phyloP scores from a whole-genome alignment of 2,113 vertebrate genomes.

The Nothoprocta perdicaria region DNA sequence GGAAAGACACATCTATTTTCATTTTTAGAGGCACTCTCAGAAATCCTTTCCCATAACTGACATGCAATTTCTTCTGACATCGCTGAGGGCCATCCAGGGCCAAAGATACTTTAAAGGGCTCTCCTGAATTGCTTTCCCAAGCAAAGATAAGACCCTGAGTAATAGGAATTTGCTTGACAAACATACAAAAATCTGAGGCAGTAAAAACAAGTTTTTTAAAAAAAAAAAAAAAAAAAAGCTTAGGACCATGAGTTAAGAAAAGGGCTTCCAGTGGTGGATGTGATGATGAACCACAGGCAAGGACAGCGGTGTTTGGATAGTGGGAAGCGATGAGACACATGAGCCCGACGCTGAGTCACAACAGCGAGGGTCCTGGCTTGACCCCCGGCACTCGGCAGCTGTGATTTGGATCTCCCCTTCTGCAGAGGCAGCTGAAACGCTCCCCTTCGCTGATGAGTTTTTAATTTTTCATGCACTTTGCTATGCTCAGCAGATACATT shows the following conservation, averaged over 20 bases:
- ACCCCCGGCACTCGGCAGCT: neutral
- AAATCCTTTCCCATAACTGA: neutral
- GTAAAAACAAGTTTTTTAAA: neutral
- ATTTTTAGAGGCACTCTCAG: slow-evolving; percentile 42
- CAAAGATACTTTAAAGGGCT: slow-evolving; percentile 24
- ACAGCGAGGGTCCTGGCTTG: neutral
- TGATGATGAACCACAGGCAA: neutral
- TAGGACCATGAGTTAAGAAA: neutral
- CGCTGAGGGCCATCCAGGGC: slow-evolving; percentile 19
- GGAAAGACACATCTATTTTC: slow-evolving; percentile 26
- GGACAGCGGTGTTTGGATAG: neutral
- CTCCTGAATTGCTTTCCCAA: slow-evolving; percentile 17
- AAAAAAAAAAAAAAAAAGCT: neutral
- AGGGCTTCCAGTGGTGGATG: neutral
- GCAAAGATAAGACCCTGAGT: neutral
- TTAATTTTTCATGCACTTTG: neutral
- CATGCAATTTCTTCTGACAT: slow-evolving; percentile 44
- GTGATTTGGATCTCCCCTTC: neutral
- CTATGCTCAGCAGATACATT: neutral
- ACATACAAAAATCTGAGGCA: neutral
- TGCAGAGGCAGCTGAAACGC: neutral
- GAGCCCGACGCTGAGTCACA: neutral
- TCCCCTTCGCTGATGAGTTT: neutral
- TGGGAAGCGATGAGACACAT: neutral
- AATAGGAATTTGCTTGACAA: slow-evolving; percentile 19